A percentile compares a stretch with the other conserved stretches of the same genome.
Evolutionary conservation across 2,797 vertebrate species (phyloP).

Genomic region (Phoeniculus purpureus): DNA sequence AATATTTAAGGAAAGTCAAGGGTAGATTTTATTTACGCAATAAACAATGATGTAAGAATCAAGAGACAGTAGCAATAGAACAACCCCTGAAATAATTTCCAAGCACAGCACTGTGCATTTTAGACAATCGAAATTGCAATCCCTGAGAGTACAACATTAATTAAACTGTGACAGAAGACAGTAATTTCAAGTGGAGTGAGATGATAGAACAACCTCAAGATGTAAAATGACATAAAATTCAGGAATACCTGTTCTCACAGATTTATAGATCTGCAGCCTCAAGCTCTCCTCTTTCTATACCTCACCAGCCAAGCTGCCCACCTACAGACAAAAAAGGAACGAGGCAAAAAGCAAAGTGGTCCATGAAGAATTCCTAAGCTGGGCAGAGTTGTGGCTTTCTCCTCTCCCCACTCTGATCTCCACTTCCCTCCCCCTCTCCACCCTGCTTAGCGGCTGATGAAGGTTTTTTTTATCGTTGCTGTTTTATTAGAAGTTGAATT

Average conservation of each 20-base stretch:
- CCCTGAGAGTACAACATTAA: neutral
- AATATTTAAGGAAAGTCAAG: neutral
- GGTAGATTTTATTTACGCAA: neutral
- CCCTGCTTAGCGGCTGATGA: neutral
- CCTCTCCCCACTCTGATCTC: neutral
- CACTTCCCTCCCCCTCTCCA: neutral
- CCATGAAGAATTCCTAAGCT: neutral
- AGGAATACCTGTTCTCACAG: neutral
- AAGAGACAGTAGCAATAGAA: neutral
- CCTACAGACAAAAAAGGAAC: neutral
- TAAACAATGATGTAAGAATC: neutral
- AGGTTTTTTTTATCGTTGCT: neutral
- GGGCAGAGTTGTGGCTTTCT: neutral
- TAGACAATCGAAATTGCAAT: neutral
- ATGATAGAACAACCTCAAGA: neutral
- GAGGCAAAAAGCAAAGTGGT: neutral
- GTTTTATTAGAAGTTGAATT: conserved; percentile 30
- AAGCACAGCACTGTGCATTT: neutral
- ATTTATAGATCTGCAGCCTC: neutral
- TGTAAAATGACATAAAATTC: neutral
- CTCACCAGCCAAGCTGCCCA: neutral
- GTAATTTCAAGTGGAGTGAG: neutral
- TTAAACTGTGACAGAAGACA: neutral
- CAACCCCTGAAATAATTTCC: neutral
- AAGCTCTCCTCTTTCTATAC: neutral